Percentiles rank a stretch among this genome's conserved stretches.
phyloP scores from a whole-genome alignment of 2,888 invertebrate species.

The Epicampocera succincta region DNA sequence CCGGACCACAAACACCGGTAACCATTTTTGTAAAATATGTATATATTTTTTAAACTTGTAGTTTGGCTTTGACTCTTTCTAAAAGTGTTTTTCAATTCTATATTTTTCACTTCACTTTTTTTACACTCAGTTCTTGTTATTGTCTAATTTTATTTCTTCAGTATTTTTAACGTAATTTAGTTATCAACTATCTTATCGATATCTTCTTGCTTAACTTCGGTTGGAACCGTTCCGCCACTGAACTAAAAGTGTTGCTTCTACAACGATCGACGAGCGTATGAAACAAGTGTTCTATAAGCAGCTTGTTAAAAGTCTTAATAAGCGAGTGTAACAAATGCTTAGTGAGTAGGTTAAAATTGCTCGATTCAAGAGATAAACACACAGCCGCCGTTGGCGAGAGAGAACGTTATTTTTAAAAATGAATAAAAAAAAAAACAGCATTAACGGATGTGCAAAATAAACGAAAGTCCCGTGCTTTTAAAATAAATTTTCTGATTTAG shows the following conservation, averaged over 20 bases:
- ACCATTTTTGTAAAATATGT: conserved; percentile 77
- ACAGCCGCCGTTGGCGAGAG: conserved; percentile 8
- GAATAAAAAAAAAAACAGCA: conserved; percentile 6
- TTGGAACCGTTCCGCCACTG: conserved; percentile 51
- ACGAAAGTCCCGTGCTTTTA: conserved; percentile 24
- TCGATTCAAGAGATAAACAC: conserved; percentile 21
- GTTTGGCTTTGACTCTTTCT: conserved; percentile 69
- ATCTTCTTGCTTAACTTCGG: conserved; percentile 37
- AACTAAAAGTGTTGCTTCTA: conserved; percentile 66
- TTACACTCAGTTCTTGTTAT: conserved; percentile 13
- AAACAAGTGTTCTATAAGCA: conserved; percentile 77
- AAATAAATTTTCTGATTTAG: conserved; percentile 1
- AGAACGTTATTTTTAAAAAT: conserved; percentile 38
- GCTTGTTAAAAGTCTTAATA: conserved; percentile 76
- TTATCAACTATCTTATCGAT: conserved; percentile 27
- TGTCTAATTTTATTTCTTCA: conserved; percentile 22
- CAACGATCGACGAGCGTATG: conserved; percentile 80
- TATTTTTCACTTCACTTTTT: conserved; percentile 69
- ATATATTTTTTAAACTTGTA: conserved; percentile 59
- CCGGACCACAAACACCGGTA: conserved; percentile 79
- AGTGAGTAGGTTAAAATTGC: conserved; percentile 61
- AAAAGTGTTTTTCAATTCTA: conserved; percentile 41
- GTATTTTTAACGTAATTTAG: conserved; percentile 65
- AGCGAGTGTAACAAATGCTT: conserved; percentile 33
- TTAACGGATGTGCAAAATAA: conserved; percentile 53